Conservation (phyloP, 92 coral and sea anemone genomes). For the Phenganax stokvisi region DNA sequence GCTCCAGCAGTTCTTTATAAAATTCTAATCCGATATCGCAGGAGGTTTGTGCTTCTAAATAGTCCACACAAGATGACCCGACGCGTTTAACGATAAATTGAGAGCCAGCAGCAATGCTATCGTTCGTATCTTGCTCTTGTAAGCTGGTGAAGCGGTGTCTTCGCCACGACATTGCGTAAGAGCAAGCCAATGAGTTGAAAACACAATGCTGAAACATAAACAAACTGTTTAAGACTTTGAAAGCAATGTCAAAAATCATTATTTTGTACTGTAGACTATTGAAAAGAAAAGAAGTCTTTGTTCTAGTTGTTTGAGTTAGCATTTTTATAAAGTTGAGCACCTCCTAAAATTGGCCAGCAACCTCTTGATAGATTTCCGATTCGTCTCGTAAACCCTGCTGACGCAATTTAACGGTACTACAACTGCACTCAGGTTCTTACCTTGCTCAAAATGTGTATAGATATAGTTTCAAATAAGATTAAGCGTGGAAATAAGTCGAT, state of each 20-base stretch:
- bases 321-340: no score
- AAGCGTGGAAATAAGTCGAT: no score
- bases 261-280: no score
- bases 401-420: no score
- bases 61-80: conserved; percentile 9
- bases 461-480: no score
- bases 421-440: no score
- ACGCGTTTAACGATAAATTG: conserved; percentile 15
- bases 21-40: neutral
- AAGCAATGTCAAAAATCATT: neutral
- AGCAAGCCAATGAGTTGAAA: neutral
- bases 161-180: conserved; percentile 9
- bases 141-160: conserved; percentile 24
- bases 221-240: neutral
- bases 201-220: neutral
- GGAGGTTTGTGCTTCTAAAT: neutral
- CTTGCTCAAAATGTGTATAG: no score
- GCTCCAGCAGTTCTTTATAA: neutral
- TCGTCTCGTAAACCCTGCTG: no score
- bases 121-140: conserved; percentile 6
- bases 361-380: no score
- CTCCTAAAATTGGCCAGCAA: no score
- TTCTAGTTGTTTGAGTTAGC: no score
- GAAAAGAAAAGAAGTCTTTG: no score
- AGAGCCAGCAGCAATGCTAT: conserved; percentile 19